Evolutionary conservation across 2,888 invertebrate genomes (phyloP), one percentile per base, ranked within the genome.

Genomic region (Papilio elwesi): DNA sequence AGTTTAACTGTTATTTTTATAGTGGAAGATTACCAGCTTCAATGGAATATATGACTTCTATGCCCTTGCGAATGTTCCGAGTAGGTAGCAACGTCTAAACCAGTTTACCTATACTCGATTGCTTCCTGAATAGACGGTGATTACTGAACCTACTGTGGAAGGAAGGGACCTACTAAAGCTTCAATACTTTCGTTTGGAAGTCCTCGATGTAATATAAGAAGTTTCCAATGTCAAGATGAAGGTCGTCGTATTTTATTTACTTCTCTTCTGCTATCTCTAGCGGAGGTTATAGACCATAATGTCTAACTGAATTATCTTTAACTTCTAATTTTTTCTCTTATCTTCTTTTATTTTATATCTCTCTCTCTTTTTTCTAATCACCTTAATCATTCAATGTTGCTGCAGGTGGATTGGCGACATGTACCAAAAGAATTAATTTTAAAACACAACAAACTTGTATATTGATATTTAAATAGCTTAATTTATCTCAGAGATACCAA

Each of bases 381-480:
- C 43, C 43, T 9, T 5, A 5, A 1, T 43, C 9, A 5, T 43
- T 43, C 2, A 11, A 53, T 10, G 13, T 12, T 49, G 49, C 12
- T 49, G 47, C 4, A 7, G 43, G 13, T 13, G 10, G 15, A 43
- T n/a, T 43, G n/a, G 1, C 8, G 43, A 26, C 36, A 12, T 43
- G 6, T 10, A 43, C n/a, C 43, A n/a, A 0, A 15, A 62, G 15
- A 11, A 36, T 16, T 1, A 47, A 66, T 26, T 7, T 38, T 0
- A 49, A 64, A 10, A 64, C 26, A 6, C 13, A 26, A 16, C 0
- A 51, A 26, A 15, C 16, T 8, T 38, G 5, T 49, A 36, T 8
- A 13, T 64, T 48, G 5, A 51, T 49, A 49, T 64, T 49, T 66
- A 15, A 52, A 64, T 64, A 48, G 64, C 51, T 66, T 66, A 66